A percentile compares a stretch with the other conserved stretches of the same genome.
Evolutionary conservation across 2,888 invertebrate genomes (phyloP).

Genomic region (Ochropleura leucogaster): DNA sequence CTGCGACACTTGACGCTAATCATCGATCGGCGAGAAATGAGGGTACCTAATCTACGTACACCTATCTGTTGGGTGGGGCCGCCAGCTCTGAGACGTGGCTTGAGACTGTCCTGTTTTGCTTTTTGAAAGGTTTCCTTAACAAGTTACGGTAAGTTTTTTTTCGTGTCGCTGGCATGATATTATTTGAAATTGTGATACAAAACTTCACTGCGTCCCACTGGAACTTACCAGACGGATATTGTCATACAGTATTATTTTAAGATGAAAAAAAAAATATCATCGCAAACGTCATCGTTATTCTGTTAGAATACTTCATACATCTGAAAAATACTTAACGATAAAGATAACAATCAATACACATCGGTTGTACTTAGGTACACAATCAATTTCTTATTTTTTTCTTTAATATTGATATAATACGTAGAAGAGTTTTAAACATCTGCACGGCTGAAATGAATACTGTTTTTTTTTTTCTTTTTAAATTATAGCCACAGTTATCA

Average conservation of each 20-base stretch:
- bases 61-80: conserved; percentile 62
- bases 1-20: conserved; percentile 70
- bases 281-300: neutral
- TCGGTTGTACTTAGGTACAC: neutral
- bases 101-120: conserved; percentile 38
- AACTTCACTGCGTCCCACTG: neutral
- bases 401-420: neutral
- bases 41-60: conserved; percentile 71
- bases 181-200: neutral
- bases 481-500: conserved; percentile 3
- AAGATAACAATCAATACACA: neutral
- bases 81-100: conserved; percentile 25
- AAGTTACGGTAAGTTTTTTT: neutral
- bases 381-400: conserved; percentile 3
- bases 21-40: conserved; percentile 77
- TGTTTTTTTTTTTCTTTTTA: neutral
- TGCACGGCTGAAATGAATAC: neutral
- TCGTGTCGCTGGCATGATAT: neutral
- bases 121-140: neutral
- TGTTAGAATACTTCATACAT: conserved; percentile 7
- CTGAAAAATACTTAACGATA: neutral
- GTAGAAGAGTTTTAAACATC: too few species aligned
- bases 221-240: neutral
- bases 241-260: too few species aligned
- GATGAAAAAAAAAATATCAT: neutral